Percentiles rank a stretch among this genome's conserved stretches.
Conservation (phyloP, 2,113 vertebrate genomes). For the Pandion haliaetus region DNA sequence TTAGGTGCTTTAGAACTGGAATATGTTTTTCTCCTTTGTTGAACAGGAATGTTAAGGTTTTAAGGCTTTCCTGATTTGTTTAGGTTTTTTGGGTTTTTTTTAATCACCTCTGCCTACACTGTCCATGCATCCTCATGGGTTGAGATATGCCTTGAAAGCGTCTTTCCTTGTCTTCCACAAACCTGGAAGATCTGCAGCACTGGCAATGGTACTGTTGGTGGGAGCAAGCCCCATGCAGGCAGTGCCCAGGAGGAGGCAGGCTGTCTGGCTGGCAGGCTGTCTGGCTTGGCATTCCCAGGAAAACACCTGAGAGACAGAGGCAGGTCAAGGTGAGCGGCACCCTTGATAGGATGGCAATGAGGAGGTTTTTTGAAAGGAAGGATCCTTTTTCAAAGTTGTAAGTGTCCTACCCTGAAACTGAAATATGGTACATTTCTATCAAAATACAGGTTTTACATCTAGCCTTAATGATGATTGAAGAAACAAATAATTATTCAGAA, state of each 20-base stretch:
- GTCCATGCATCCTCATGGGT: neutral
- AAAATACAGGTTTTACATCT: neutral
- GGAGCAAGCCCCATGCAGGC: neutral
- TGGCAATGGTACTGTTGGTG: neutral
- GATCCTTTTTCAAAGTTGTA: neutral
- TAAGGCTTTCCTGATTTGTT: neutral
- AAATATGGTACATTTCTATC: neutral
- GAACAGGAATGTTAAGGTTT: neutral
- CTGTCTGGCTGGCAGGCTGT: neutral
- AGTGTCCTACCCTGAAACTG: neutral
- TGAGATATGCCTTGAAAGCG: neutral
- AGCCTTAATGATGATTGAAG: neutral
- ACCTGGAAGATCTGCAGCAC: accelerated
- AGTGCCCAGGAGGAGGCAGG: accelerated
- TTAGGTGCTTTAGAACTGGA: neutral
- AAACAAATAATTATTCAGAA: neutral
- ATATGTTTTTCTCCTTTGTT: neutral
- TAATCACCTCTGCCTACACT: neutral
- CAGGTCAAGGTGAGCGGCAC: neutral
- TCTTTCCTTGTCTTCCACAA: neutral
- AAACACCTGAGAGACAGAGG: accelerated
- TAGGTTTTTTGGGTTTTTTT: neutral
- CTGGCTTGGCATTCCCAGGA: accelerated
- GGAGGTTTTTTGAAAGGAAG: neutral
- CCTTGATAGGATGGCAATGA: neutral